Evolutionary conservation across 2,888 invertebrate genomes (phyloP), one percentile per base, ranked within the genome.

Genomic region (Meloe dianella): DNA sequence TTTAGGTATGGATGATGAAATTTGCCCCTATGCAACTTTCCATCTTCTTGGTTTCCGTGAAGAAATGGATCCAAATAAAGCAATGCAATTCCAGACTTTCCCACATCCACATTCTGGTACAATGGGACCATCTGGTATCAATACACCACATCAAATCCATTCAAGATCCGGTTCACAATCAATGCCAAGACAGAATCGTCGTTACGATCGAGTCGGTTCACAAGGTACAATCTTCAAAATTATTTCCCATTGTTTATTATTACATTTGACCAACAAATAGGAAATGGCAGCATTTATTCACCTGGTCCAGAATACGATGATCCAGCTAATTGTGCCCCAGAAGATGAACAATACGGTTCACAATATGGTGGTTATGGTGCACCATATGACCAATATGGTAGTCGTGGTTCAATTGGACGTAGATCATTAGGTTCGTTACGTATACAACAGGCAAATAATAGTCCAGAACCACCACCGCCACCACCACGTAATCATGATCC

Each of bases 11-110:
- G 95, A 97, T 83, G 96, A 96, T 81, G 96, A 97, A 85, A 96
- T 97, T 83, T 96, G 96, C 85, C 97, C 97, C 56, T 97, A 97
- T 85, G 97, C 97, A 9, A 97, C 97, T 54, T 97, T 97, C 92
- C 96, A 97, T 84, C 88, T 96, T 80, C 89, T 96, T 66, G 96
- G 95, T 75, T 96, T 96, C 92, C 93, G 96, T 78, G 95, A 96
- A 83, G 95, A 96, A 88, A 95, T 96, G 95, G 95, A 96, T 84
- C 95, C 95, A 58, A 91, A 88, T 83, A 95, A 95, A 86, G 94
- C 94, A 47, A 89, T 94, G 91, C 88, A 94, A 85, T 94, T 95
- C 91, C 88, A 95, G 86, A 93, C 95, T 75, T 92, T 92, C 87
- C 92, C 92, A 1, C 94, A 95, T 84, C 91, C 91, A 66, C 91